Percentiles rank a stretch among this genome's conserved stretches.
Conservation (phyloP, 2,888 invertebrate species). For the Lithophane leautieri region DNA sequence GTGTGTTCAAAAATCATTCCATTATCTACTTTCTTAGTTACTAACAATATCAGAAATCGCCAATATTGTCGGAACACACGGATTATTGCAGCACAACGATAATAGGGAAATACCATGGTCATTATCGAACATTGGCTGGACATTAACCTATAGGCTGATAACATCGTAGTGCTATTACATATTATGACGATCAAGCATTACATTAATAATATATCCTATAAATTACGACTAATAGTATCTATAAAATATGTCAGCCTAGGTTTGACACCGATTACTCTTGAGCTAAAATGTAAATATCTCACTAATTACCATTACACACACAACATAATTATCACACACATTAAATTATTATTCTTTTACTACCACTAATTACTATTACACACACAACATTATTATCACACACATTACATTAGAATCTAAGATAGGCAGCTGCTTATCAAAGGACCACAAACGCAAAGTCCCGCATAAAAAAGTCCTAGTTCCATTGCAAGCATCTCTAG, state of each 20-base stretch:
- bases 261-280: background rate
- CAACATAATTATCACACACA: no score
- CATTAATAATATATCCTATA: slow-evolving; percentile 35
- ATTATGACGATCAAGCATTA: background rate
- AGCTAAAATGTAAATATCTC: background rate
- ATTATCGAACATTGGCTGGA: slow-evolving; percentile 1
- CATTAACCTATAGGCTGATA: slow-evolving; percentile 24
- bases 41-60: background rate
- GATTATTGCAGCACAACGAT: slow-evolving; percentile 5
- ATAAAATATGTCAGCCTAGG: background rate
- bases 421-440: background rate
- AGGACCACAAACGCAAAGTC: background rate
- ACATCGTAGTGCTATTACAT: background rate
- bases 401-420: background rate
- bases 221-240: background rate
- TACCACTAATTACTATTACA: no score
- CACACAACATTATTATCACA: no score
- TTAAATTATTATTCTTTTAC: no score
- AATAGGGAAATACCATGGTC: slow-evolving; percentile 2
- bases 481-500: background rate
- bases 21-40: background rate
- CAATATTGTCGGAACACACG: background rate
- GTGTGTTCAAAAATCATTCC: background rate
- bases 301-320: no score
- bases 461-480: background rate